Evolutionary conservation across 2,797 vertebrate genomes (phyloP).

Genomic region (Ambastaia sidthimunki): DNA sequence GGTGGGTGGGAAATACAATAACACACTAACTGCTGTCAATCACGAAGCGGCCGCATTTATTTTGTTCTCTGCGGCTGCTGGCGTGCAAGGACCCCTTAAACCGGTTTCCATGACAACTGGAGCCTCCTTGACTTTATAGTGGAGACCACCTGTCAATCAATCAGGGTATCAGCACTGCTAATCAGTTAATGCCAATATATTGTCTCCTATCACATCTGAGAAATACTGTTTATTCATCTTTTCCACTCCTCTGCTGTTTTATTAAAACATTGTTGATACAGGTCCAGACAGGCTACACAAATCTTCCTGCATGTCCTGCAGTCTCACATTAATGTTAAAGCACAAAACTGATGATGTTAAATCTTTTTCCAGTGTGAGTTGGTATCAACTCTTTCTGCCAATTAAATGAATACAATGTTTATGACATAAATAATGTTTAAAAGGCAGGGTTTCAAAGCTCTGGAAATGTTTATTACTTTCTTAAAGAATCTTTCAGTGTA

Average conservation of each 20-base stretch:
- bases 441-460: not conserved
- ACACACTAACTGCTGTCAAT: conserved; percentile 7
- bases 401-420: no score
- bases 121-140: conserved; percentile 29
- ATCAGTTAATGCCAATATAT: not conserved
- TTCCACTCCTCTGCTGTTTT: no score
- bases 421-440: no score
- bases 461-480: not conserved
- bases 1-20: not conserved
- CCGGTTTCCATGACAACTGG: conserved; percentile 44
- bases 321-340: no score
- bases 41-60: conserved; percentile 13
- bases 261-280: no score
- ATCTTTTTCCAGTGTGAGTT: no score
- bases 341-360: no score
- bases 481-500: not conserved
- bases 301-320: no score
- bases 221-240: no score
- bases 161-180: not conserved
- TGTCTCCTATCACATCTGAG: no score
- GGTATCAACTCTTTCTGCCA: no score
- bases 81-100: conserved; percentile 19
- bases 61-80: conserved; percentile 1
- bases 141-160: conserved; percentile 37
- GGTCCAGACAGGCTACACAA: no score